Evolutionary conservation across 2,797 vertebrate species (phyloP), one percentile per base, ranked within the genome.

Genomic region (Uromys caudimaculatus): DNA sequence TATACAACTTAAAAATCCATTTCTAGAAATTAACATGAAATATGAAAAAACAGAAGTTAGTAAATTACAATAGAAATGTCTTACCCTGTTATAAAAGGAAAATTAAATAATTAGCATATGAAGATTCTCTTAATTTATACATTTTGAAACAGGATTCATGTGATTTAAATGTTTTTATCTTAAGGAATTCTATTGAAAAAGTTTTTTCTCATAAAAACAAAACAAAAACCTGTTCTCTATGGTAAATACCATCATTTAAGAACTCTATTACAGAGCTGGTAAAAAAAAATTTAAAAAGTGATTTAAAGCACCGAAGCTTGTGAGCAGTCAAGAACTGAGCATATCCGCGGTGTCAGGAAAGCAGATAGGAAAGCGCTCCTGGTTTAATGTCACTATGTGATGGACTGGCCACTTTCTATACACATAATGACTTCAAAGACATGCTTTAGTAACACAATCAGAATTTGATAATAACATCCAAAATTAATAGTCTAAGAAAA

Each of bases 201-300:
- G 38, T 7, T 3, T 76, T 58, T 52, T n/a, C n/a, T n/a, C n/a
- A n/a, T n/a, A n/a, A n/a, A 54, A 54, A 44, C 29, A 54, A 38
- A 77, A 44, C 24, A 29, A 50, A 64, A 47, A 32, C 29, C 58
- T 83, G 58, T 83, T 82, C 9, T 47, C 24, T 12, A 27, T 17
- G 52, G 27, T 19, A 81, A 87, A n/a, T 14, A n/a, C 19, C 67
- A 81, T 10, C 77, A 81, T 27, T 38, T 41, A 82, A 78, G 41
- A n/a, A 11, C 6, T 52, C 32, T 58, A 64, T 41, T 32, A 73
- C 29, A 16, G 83, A 96, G 88, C 47, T 44, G 88, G 23, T 91
- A 71, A 38, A 95, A 38, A 95, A 73, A 93, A 7, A 97, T 97
- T 94, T 96, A 97, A 92, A 11, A 10, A 47, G 38, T 12, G 95